Evolutionary conservation across 2,888 invertebrate genomes (phyloP).

Genomic region (Acanthoscelides obtectus): DNA sequence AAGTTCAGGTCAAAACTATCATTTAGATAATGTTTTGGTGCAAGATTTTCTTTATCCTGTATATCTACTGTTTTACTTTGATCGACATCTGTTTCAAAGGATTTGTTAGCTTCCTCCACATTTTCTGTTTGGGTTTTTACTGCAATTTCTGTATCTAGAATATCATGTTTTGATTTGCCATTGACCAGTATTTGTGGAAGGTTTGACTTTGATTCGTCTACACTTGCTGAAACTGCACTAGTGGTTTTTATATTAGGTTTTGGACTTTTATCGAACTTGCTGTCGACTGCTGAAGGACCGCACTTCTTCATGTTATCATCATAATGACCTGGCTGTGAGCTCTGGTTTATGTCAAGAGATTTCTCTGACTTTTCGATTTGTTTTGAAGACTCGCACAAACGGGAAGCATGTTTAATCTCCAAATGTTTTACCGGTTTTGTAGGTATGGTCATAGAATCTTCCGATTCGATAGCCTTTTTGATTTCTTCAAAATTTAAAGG

Average conservation of each 20-base stretch:
- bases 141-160: no score
- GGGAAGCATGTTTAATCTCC: not conserved
- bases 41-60: constrained; percentile 17
- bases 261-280: no score
- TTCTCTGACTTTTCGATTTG: not conserved
- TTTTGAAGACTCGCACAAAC: not conserved
- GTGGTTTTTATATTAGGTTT: no score
- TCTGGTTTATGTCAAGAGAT: no score
- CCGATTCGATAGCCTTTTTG: constrained; percentile 13
- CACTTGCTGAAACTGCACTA: no score
- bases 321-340: not conserved
- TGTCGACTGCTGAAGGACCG: no score
- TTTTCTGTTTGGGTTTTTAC: no score
- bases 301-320: no score
- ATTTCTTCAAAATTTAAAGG: constrained; percentile 17
- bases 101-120: not conserved
- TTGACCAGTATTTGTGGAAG: no score
- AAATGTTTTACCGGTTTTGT: not conserved
- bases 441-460: not conserved
- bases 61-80: not conserved
- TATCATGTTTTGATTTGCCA: no score
- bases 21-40: constrained; percentile 11
- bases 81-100: not conserved
- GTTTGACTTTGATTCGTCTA: no score
- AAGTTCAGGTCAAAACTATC: constrained; percentile 30